Percentiles rank a stretch among this genome's conserved stretches.
phyloP scores from a whole-genome alignment of 2,797 vertebrate genomes.

The Sebastes variabilis region DNA sequence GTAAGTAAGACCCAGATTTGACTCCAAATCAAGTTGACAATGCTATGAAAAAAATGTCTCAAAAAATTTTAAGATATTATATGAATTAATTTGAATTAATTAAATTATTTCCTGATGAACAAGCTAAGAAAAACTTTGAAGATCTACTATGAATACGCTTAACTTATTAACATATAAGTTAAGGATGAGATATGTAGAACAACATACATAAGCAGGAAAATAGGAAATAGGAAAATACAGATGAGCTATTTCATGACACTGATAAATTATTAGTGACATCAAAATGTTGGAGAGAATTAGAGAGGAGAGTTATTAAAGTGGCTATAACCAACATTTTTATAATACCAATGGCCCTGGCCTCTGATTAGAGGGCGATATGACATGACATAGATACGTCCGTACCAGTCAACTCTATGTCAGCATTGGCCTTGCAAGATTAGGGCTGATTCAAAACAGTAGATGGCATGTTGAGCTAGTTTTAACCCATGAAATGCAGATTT shows the following conservation, averaged over 20 bases:
- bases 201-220: not conserved
- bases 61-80: no score
- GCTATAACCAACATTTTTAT: not conserved
- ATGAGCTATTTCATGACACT: fast-evolving
- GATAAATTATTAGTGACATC: no score
- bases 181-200: not conserved
- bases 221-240: not conserved
- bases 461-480: not conserved
- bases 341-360: not conserved
- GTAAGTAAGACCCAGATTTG: no score
- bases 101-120: no score
- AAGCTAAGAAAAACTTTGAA: not conserved
- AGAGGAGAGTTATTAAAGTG: not conserved
- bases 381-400: not conserved
- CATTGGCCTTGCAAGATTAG: not conserved
- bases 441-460: not conserved
- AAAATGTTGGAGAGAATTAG: not conserved
- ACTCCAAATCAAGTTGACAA: no score
- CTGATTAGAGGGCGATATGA: not conserved
- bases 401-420: not conserved
- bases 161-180: not conserved
- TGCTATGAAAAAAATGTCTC: no score
- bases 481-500: no score
- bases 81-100: no score
- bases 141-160: not conserved